Base-by-base conservation (phyloP, 2,113 vertebrate genomes). In the Ia io region DNA sequence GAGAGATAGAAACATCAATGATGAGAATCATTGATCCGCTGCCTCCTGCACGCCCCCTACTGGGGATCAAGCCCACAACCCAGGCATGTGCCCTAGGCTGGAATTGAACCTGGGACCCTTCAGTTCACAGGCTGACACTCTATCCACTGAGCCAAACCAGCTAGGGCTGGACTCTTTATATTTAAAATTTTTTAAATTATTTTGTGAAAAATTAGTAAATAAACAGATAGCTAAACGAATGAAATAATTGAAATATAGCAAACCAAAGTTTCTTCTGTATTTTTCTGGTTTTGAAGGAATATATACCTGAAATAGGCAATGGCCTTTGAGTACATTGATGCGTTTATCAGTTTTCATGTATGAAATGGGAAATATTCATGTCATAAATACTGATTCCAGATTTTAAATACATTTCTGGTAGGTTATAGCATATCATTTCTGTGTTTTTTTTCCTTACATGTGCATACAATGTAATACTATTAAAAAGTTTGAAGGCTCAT, bases 181-280 rank as follows among this genome's bases (percentile, higher is more conserved):
- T 18, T 70, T 84, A 28, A 69, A 67, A 22, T 23, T 84, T 86
- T 91, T 86, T 61, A 42, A 59, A 8, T 85, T 79, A 87, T 61
- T 95, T 90, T 94, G 37, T 82, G 53, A 67, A 40, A 90, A 67
- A 88, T 65, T 78, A 82, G 1, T 90, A 63, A 82, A 74, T 61
- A 44, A 87, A 40, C 79, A 79, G 84, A 63, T 25, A 47, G 7
- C 32, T 1, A 89, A 94, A 94, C 53, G 8, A 76, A 84, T 4
- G 90, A 65, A 91, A 32, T 18, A 89, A 88, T 63, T 59, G 79
- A 80, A 67, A 71, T 3, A 16, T 67, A 59, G 37, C 18, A 59
- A 82, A 44, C 6, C 37, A 49, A 20, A 70, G 23, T 74, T 90
- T 84, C 37, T 93, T 79, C 28, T 3, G 2, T 69, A 28, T 70